These are phyloP conservation scores for Todiramphus chloris DNA, from an alignment of 2,113 vertebrate species.

Conservation along the genomic window DNA sequence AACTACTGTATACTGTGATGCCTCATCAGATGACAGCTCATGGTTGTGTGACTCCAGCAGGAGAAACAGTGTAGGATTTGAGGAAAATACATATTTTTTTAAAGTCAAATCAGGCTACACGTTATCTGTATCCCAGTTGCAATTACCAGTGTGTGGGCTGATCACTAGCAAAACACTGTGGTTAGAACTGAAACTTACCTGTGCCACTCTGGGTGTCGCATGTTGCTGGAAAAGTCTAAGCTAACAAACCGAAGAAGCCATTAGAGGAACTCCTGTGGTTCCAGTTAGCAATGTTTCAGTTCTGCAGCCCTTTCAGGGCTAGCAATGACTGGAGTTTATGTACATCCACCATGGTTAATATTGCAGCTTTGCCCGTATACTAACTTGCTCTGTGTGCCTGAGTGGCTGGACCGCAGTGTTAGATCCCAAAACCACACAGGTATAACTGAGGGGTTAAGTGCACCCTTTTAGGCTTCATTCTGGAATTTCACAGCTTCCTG, in stretches of 20 bases:
- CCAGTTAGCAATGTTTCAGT: neutral
- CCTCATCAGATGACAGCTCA: neutral
- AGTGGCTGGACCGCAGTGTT: neutral
- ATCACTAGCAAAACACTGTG: neutral
- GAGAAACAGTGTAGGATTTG: neutral
- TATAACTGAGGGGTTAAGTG: neutral
- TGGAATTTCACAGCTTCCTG: neutral
- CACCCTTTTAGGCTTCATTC: neutral
- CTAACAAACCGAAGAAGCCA: neutral
- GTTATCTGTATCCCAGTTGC: neutral
- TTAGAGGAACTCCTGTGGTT: neutral
- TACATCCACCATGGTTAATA: neutral
- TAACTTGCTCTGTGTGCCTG: neutral
- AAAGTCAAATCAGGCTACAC: neutral
- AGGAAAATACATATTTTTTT: neutral
- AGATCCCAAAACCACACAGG: neutral
- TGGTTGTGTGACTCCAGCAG: neutral
- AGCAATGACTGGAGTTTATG: neutral
- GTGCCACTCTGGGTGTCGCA: neutral
- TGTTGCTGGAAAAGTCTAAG: neutral
- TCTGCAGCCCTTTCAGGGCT: constrained; percentile 1
- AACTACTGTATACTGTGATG: neutral
- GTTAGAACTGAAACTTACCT: neutral
- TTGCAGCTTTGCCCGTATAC: neutral
- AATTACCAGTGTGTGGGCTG: neutral